Evolutionary conservation across 2,888 invertebrate species (phyloP), one percentile per base, ranked within the genome.

Genomic region (Lepidocyrtinus sp.): DNA sequence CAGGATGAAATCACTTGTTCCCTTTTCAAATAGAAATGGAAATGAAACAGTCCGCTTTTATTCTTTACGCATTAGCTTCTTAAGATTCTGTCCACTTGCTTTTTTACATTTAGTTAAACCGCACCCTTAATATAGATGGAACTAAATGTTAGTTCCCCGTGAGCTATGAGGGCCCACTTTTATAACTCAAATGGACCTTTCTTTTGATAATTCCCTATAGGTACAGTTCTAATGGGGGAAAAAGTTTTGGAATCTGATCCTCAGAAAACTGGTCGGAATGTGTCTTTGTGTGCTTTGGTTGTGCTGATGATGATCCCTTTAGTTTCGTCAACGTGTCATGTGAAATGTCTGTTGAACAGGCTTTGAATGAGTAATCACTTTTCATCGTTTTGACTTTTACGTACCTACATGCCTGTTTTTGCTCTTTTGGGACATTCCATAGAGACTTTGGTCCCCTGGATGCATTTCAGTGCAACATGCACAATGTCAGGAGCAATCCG

Each of bases 311-410:
- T 64, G 27, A 70, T 71, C 65, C 70, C 71, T 50, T n/a, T n/a
- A n/a, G n/a, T n/a, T n/a, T n/a, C n/a, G n/a, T n/a, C n/a, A n/a
- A n/a, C n/a, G 55, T 77, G 65, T 59, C 65, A 77, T 65, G 71
- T 67, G 12, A 72, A 77, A 77, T 72, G 72, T 72, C 63, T 72
- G n/a, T n/a, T 61, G 63, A 72, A 72, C 72, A 72, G 78, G 62
- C 45, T 59, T 46, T 61, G 72, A 78, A 78, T 78, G 78, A 78
- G 78, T 77, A 77, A 77, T 71, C 76, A 77, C 76, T 77, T 77
- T 77, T 77, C 71, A 65, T 71, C 75, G 25, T 75, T 62, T 63
- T 63, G 62, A 63, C 70, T 70, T 50, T 50, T 63, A 46, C 50
- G 26, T 25, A n/a, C 55, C 19, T 26, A 65, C 59, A 74, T 45